Evolutionary conservation across 2,797 vertebrate genomes (phyloP).

Genomic region (Apodemus agrarius): DNA sequence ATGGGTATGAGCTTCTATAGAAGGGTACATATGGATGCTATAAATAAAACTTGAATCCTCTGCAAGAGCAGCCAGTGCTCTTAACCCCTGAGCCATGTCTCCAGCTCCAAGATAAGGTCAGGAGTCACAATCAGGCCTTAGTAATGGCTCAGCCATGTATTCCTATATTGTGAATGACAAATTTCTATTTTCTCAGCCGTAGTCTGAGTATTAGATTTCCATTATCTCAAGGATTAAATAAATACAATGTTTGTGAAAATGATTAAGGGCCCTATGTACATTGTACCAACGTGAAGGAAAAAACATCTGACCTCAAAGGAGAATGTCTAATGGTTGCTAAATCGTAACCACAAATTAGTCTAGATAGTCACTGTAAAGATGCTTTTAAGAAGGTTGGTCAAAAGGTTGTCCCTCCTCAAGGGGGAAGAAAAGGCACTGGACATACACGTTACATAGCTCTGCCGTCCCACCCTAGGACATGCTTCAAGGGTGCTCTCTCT

Average conservation of each 20-base stretch:
- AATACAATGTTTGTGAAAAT: background rate
- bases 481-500: background rate
- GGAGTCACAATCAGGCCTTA: background rate
- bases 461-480: background rate
- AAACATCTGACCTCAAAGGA: slow-evolving; percentile 5
- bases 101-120: background rate
- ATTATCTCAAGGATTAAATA: background rate
- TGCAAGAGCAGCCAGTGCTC: background rate
- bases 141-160: background rate
- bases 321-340: background rate
- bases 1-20: background rate
- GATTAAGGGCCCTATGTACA: background rate
- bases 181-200: background rate
- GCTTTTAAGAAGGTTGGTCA: background rate
- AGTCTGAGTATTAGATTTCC: background rate
- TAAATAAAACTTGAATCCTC: background rate
- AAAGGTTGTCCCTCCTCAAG: background rate
- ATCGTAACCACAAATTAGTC: background rate
- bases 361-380: background rate
- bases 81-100: background rate
- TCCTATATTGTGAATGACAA: background rate
- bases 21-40: too few species aligned
- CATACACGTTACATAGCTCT: background rate
- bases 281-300: background rate
- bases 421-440: background rate